Evolutionary conservation across 1,140 invertebrate species (phyloP).

Genomic region (Apocrypta bakeri): DNA sequence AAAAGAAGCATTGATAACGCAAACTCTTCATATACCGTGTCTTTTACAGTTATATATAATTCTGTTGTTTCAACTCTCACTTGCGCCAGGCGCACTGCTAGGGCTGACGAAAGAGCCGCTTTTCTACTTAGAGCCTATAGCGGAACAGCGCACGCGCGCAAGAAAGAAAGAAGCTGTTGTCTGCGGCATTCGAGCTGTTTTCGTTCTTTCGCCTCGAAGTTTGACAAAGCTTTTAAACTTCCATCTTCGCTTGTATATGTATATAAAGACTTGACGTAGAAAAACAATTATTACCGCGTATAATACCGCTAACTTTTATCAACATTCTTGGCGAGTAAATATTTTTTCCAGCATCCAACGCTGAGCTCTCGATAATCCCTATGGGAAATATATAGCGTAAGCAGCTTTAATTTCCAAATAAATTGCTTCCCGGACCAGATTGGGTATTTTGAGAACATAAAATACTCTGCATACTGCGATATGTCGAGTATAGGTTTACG

Average conservation of each 20-base stretch:
- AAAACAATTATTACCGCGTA: neutral
- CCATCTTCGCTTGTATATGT: neutral
- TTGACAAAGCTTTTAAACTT: neutral
- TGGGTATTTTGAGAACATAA: neutral
- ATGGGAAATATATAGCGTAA: neutral
- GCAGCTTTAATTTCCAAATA: neutral
- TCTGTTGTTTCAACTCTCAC: too few relatives aligned
- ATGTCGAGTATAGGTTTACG: too few relatives aligned
- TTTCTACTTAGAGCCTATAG: neutral
- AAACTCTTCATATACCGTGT: too few relatives aligned
- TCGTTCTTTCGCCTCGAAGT: neutral
- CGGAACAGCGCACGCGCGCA: neutral
- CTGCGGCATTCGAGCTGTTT: neutral
- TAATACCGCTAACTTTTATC: neutral
- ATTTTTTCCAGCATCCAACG: neutral
- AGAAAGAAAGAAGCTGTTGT: too few relatives aligned
- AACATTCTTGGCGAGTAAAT: neutral
- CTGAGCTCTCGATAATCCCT: neutral
- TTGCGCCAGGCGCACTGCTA: neutral
- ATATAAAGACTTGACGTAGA: neutral
- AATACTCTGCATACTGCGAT: neutral
- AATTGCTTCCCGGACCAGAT: neutral
- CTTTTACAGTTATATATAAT: too few relatives aligned
- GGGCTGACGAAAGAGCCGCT: neutral
- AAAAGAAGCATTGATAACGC: too few relatives aligned